Base-by-base conservation (phyloP, 2,113 vertebrate species). In the Numida meleagris region DNA sequence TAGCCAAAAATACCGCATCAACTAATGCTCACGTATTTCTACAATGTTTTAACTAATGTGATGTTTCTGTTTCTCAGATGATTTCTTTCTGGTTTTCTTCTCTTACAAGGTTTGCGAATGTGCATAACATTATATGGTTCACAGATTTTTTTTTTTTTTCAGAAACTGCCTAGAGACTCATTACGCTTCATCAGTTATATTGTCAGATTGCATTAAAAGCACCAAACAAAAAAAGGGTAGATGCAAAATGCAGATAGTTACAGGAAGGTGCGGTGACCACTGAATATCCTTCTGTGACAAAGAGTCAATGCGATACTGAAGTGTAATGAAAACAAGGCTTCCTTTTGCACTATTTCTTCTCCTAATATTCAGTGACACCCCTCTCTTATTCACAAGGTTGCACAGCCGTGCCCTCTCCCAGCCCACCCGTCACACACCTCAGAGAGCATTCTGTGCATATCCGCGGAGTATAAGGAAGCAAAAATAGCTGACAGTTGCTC, bases 401-500 rank as follows among this genome's bases (percentile, higher is more conserved):
- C 1, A 7, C 46, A 83, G 80, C 19, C 19, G 31, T 67, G 65
- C 27, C 83, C 7, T 0, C 34, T 83, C 46, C 58, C 50, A 63
- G 6, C 33, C 79, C 50, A 59, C 46, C 81, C 77, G 81, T 58
- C 71, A 87, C 71, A 87, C 74, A 93, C 50, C 55, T 85, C 72
- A 93, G 34, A 96, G 59, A 65, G 79, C 68, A 86, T 80, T 80
- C 58, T 93, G 33, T 61, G 46, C 42, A 46, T 14, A 95, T 25
- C 19, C 57, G 40, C 46, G 71, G 72, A 27, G 71, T 31, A 25
- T 33, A 85, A 62, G 6, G 53, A 92, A 12, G 51, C 55, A 95
- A 94, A 92, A 88, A 93, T 83, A 96, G 76, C 76, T 68, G 72
- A 91, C 34, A 72, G 38, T 88, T 90, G 88, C 85, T 86, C 90